phyloP scores from a whole-genome alignment of 2,888 invertebrate genomes.

The Dexiosoma caninum region DNA sequence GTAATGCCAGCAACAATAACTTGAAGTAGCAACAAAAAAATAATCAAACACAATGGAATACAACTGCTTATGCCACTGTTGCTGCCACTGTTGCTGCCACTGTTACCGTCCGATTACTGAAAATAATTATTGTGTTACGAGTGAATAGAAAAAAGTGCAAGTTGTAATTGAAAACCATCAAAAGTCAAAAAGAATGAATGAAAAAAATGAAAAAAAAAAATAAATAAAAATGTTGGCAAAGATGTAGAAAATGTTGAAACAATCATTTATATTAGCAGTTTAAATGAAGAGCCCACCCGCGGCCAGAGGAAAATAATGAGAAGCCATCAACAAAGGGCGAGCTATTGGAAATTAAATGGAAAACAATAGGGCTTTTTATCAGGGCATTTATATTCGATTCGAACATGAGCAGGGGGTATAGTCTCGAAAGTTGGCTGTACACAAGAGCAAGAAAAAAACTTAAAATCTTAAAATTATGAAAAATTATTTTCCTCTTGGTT shows the following conservation, averaged over 20 bases:
- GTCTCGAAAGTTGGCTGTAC: neutral
- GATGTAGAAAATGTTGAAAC: conserved; percentile 11
- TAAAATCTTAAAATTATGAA: conserved; percentile 35
- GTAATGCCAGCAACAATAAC: conserved; percentile 41
- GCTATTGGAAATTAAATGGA: conserved; percentile 28
- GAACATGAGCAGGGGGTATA: conserved; percentile 2
- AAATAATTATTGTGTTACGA: conserved; percentile 42
- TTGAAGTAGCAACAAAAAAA: neutral
- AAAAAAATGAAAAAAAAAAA: conserved; percentile 14
- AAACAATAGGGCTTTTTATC: conserved; percentile 39
- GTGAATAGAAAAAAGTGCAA: conserved; percentile 36
- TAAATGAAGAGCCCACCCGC: conserved; percentile 42
- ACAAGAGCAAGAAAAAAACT: conserved; percentile 39
- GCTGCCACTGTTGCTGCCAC: conserved; percentile 10
- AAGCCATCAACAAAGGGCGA: conserved; percentile 20
- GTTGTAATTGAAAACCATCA: conserved; percentile 61
- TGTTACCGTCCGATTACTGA: conserved; percentile 15
- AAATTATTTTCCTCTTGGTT: conserved; percentile 18
- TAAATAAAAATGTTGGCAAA: neutral
- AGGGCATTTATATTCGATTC: neutral
- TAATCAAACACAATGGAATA: neutral
- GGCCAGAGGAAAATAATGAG: conserved; percentile 30
- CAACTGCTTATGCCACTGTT: neutral
- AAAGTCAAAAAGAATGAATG: conserved; percentile 40
- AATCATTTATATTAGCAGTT: conserved; percentile 50